Evolutionary conservation across 2,888 invertebrate species (phyloP).

Genomic region (Perdita meconis): DNA sequence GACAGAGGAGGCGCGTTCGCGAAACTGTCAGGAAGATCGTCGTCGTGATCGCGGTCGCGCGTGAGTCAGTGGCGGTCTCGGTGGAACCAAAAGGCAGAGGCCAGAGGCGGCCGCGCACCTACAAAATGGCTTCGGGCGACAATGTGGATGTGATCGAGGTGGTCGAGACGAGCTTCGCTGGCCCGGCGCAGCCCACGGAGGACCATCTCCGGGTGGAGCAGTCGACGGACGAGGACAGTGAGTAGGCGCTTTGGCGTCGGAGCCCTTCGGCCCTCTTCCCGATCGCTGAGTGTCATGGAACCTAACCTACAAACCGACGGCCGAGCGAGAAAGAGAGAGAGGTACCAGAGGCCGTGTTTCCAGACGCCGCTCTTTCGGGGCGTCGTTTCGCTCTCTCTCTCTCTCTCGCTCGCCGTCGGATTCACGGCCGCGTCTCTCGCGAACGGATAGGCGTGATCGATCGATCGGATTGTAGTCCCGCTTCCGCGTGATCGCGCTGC

Average conservation of each 20-base stretch:
- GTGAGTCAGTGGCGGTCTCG: slow-evolving; percentile 66
- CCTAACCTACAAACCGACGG: slow-evolving; percentile 61
- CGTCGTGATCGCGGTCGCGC: slow-evolving; percentile 54
- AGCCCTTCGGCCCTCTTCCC: neutral
- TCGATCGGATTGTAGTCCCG: slow-evolving; percentile 49
- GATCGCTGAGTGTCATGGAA: slow-evolving; percentile 27
- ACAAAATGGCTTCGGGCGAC: slow-evolving; percentile 93
- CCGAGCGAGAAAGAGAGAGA: neutral
- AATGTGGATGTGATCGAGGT: slow-evolving; percentile 91
- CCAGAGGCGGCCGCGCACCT: too few species aligned
- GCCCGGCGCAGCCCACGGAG: slow-evolving; percentile 82
- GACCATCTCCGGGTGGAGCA: slow-evolving; percentile 86
- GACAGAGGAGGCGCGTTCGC: slow-evolving; percentile 68
- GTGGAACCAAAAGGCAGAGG: slow-evolving; percentile 62
- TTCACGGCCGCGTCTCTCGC: too few species aligned
- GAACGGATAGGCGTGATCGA: slow-evolving; percentile 48
- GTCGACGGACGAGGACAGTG: slow-evolving; percentile 86
- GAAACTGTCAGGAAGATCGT: slow-evolving; percentile 66
- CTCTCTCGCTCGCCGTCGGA: too few species aligned
- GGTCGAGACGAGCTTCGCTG: slow-evolving; percentile 87
- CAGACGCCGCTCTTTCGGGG: slow-evolving; percentile 28
- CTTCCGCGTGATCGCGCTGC: slow-evolving; percentile 44
- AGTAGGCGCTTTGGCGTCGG: slow-evolving; percentile 78
- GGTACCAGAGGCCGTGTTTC: slow-evolving; percentile 18
- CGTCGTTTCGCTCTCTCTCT: slow-evolving; percentile 31